Percentiles rank a stretch among this genome's conserved stretches.
Evolutionary conservation across 2,888 invertebrate genomes (phyloP).

Genomic region (Crioceris asparagi): DNA sequence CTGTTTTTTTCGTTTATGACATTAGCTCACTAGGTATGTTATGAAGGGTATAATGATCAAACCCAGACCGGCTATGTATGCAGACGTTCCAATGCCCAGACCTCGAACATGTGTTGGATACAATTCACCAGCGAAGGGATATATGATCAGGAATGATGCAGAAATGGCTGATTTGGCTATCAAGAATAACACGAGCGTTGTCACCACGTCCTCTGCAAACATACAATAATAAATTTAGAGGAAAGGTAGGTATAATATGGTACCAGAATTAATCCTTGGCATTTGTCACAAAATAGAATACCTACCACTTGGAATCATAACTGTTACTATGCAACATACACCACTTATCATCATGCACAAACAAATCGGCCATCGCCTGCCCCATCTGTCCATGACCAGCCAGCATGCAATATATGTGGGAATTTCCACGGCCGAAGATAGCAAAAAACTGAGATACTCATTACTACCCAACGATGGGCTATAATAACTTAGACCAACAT

Average conservation of each 20-base stretch:
- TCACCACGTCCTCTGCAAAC: conserved; percentile 58
- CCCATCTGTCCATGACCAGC: conserved; percentile 81
- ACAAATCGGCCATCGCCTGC: conserved; percentile 80
- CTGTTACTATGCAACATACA: conserved; percentile 72
- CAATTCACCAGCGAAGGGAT: conserved; percentile 85
- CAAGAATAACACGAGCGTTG: conserved; percentile 65
- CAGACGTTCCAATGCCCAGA: conserved; percentile 81
- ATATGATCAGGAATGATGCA: conserved; percentile 83
- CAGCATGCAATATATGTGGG: conserved; percentile 83
- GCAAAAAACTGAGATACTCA: conserved; percentile 79
- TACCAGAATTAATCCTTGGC: no score
- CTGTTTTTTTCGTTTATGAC: background rate
- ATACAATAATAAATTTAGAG: conserved; percentile 9
- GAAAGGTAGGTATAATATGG: no score
- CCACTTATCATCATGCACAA: conserved; percentile 79
- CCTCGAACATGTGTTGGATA: conserved; percentile 86
- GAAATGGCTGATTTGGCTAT: conserved; percentile 83
- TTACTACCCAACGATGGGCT: conserved; percentile 80
- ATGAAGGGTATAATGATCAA: conserved; percentile 84
- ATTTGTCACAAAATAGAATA: background rate
- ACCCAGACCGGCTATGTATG: conserved; percentile 82
- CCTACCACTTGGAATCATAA: conserved; percentile 67
- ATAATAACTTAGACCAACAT: conserved; percentile 84
- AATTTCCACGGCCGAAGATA: conserved; percentile 79
- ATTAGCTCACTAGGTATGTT: conserved; percentile 66